phyloP scores from a whole-genome alignment of 1,140 invertebrate genomes.

The Protaetia brevitarsis region DNA sequence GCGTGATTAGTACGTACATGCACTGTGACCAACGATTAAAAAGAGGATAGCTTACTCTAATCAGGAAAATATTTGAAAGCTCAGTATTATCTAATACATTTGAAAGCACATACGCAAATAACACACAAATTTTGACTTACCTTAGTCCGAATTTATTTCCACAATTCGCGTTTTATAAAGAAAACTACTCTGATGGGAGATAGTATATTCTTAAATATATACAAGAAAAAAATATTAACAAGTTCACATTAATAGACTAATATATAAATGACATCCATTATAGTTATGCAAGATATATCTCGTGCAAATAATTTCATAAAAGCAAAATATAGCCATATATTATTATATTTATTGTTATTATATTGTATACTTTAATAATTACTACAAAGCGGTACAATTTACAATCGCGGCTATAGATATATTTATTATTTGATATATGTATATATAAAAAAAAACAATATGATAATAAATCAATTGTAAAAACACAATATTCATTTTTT shows the following conservation, averaged over 20 bases:
- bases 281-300: slow-evolving; percentile 9
- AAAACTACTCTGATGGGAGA: slow-evolving; percentile 8
- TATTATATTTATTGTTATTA: slow-evolving; percentile 8
- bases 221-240: slow-evolving; percentile 18
- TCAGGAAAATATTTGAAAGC: too few species aligned
- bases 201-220: slow-evolving; percentile 16
- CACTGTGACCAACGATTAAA: too few species aligned
- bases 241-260: slow-evolving; percentile 10
- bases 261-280: slow-evolving; percentile 13
- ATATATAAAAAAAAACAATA: slow-evolving; percentile 10
- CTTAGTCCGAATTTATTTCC: too few species aligned
- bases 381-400: slow-evolving; percentile 12
- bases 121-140: too few species aligned
- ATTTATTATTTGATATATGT: not conserved
- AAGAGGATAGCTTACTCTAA: too few species aligned
- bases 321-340: slow-evolving; percentile 18
- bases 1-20: too few species aligned
- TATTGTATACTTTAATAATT: slow-evolving; percentile 4
- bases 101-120: too few species aligned
- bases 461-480: not conserved
- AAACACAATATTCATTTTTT: slow-evolving; percentile 6
- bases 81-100: too few species aligned
- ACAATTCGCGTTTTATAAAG: not conserved
- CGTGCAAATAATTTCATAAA: slow-evolving; percentile 14
- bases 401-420: slow-evolving; percentile 7